phyloP scores from a whole-genome alignment of 2,113 vertebrate genomes.

The Petromus typicus region DNA sequence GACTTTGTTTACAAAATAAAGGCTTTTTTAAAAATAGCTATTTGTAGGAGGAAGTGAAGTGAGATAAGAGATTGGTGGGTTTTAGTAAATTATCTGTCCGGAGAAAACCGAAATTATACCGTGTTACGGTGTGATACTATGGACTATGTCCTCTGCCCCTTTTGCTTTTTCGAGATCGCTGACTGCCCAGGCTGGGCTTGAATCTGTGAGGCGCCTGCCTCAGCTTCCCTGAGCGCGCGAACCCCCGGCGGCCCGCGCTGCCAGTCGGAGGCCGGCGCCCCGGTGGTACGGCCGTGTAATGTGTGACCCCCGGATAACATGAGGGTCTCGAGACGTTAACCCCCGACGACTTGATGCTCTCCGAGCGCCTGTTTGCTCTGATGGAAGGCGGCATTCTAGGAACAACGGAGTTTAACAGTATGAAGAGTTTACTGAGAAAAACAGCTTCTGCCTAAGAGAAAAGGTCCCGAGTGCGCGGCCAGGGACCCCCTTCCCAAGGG shows the following conservation, averaged over 20 bases:
- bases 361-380: too few relatives aligned
- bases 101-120: background rate
- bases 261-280: background rate
- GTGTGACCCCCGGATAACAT: too few relatives aligned
- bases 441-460: too few relatives aligned
- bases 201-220: background rate
- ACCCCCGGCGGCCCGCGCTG: background rate
- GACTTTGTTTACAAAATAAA: background rate
- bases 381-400: too few relatives aligned
- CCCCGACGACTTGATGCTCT: too few relatives aligned
- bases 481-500: too few relatives aligned
- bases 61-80: background rate
- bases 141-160: background rate
- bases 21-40: background rate
- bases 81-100: background rate
- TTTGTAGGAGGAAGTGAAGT: background rate
- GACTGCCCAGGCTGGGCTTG: background rate
- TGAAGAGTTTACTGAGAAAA: too few relatives aligned
- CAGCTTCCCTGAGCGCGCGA: background rate
- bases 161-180: background rate
- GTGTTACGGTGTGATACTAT: background rate
- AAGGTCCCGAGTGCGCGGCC: too few relatives aligned
- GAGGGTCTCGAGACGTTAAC: too few relatives aligned
- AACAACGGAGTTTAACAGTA: too few relatives aligned
- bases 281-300: too few relatives aligned